Conservation (phyloP, 2,888 invertebrate genomes). For the Aleiodes leptofemur region DNA sequence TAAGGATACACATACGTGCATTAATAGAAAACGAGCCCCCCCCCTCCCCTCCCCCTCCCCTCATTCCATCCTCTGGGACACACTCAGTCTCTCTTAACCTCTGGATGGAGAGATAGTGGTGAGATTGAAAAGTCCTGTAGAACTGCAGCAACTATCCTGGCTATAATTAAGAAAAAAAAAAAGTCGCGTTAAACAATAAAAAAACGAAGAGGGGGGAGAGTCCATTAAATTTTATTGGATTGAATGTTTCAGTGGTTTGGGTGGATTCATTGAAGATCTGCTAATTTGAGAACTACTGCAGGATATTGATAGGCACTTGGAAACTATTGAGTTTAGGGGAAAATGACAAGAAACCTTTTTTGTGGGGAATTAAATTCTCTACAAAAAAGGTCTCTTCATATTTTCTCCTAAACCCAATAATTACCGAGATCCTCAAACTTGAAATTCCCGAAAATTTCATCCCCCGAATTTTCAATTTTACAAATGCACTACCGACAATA, state of each 20-base stretch:
- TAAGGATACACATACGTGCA: no score
- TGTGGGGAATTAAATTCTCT: no score
- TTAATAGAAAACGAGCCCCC: no score
- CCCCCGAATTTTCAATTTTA: no score
- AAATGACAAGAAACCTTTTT: no score
- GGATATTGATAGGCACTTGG: no score
- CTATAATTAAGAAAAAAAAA: slow-evolving; percentile 40
- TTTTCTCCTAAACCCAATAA: no score
- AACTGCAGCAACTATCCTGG: slow-evolving; percentile 38
- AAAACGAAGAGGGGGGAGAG: neutral
- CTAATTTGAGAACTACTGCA: slow-evolving; percentile 6
- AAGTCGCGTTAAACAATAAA: neutral
- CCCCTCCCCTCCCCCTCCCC: no score
- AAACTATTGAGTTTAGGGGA: no score
- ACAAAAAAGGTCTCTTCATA: no score
- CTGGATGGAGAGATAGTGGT: slow-evolving; percentile 31
- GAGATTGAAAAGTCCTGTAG: slow-evolving; percentile 33
- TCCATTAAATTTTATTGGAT: neutral
- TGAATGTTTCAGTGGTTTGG: neutral
- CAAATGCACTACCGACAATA: slow-evolving; percentile 27
- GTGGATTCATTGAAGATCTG: neutral
- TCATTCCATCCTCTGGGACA: slow-evolving; percentile 15
- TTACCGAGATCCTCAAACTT: no score
- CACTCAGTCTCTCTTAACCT: slow-evolving; percentile 25
- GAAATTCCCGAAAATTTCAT: no score